phyloP scores from a whole-genome alignment of 2,113 vertebrate genomes.

The Drymodes brunneopygia region DNA sequence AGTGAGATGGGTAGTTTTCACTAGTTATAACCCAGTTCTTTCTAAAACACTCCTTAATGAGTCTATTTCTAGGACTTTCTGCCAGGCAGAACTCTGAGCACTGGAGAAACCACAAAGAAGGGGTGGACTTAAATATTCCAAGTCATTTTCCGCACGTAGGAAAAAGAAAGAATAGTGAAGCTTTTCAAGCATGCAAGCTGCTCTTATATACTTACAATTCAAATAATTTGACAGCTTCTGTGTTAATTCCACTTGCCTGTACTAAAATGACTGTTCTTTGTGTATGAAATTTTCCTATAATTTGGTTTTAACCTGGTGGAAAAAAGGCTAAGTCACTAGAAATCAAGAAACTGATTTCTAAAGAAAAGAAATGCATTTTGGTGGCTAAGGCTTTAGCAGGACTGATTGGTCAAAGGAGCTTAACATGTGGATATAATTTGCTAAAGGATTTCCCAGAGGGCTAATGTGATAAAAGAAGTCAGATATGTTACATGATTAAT shows the following conservation, averaged over 20 bases:
- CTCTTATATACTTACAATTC: background rate
- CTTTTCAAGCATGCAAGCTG: background rate
- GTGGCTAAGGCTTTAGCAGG: background rate
- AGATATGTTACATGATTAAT: conserved; percentile 11
- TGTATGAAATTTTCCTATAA: background rate
- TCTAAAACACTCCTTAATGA: background rate
- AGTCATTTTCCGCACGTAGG: background rate
- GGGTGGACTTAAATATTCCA: background rate
- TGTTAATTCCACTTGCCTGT: background rate
- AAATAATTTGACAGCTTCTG: background rate
- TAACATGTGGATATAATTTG: conserved; percentile 17
- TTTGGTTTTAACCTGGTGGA: background rate
- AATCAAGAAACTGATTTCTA: background rate
- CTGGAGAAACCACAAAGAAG: background rate
- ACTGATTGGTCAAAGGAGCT: conserved; percentile 28
- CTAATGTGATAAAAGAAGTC: conserved; percentile 13
- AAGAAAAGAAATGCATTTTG: conserved; percentile 13
- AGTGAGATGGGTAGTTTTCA: background rate
- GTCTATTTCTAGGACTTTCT: background rate
- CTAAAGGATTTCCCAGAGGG: conserved; percentile 32
- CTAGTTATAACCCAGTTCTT: background rate
- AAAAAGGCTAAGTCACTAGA: background rate
- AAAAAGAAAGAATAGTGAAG: background rate
- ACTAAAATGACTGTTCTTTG: background rate
- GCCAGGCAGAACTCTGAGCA: background rate